phyloP scores from a whole-genome alignment of 2,797 vertebrate species.

The Phataginus tetradactyla region DNA sequence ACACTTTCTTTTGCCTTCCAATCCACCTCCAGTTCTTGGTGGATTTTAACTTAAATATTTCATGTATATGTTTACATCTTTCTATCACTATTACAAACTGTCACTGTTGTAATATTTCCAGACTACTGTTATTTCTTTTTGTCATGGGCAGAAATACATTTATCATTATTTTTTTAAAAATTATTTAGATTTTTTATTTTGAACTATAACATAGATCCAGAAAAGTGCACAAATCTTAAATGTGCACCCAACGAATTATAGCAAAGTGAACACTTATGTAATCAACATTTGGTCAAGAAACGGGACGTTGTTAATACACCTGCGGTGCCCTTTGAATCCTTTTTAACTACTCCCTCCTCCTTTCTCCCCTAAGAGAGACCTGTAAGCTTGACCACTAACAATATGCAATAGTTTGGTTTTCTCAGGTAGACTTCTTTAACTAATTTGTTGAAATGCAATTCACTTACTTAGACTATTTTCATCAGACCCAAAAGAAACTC shows the following conservation, averaged over 20 bases:
- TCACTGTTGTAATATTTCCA: neutral
- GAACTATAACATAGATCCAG: neutral
- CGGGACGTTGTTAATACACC: neutral
- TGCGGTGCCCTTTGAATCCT: no score
- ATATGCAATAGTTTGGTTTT: neutral
- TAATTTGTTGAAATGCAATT: neutral
- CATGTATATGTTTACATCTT: neutral
- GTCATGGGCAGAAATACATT: neutral
- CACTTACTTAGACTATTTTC: neutral
- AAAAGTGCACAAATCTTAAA: neutral
- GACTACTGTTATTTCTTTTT: neutral
- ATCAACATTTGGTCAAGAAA: neutral
- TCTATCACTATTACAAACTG: neutral
- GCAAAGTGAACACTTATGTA: neutral
- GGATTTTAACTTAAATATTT: neutral
- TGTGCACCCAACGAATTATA: neutral
- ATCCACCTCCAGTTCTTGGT: neutral
- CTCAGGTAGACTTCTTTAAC: neutral
- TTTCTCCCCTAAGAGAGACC: neutral
- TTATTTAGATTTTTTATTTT: neutral
- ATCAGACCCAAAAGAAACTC: neutral
- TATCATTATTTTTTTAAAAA: neutral
- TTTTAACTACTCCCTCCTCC: neutral
- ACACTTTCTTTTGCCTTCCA: neutral
- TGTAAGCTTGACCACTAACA: neutral